Evolutionary conservation across 2,797 vertebrate species (phyloP).

Genomic region (Mareca penelope): DNA sequence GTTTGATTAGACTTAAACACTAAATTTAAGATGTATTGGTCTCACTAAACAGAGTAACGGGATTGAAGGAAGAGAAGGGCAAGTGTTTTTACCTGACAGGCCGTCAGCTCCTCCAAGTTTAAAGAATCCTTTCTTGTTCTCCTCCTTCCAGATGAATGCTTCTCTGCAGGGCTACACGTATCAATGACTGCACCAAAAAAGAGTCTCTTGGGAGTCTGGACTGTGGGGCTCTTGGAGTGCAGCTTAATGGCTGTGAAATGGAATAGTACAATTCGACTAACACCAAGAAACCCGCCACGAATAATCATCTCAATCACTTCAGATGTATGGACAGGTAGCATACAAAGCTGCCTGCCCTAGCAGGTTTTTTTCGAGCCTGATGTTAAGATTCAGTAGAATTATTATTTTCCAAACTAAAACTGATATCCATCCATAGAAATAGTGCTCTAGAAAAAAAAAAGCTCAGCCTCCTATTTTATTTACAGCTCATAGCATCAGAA

Average conservation of each 20-base stretch:
- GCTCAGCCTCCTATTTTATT: neutral
- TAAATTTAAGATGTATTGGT: neutral
- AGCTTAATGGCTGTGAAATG: constrained; percentile 34
- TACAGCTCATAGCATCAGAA: constrained; percentile 31
- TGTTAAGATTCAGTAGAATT: neutral
- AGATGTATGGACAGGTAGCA: neutral
- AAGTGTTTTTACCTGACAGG: constrained; percentile 82
- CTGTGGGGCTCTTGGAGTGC: constrained; percentile 40
- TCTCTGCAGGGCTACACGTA: constrained; percentile 46
- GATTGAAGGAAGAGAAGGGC: neutral
- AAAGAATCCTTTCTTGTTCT: constrained; percentile 64
- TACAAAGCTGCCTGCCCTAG: neutral
- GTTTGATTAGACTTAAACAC: neutral
- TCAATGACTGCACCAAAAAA: constrained; percentile 89
- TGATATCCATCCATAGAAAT: neutral
- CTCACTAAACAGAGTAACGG: neutral
- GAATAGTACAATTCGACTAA: neutral
- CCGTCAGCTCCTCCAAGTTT: constrained; percentile 63
- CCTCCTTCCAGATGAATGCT: constrained; percentile 38
- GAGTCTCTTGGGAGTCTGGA: constrained; percentile 87
- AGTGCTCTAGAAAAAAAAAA: neutral
- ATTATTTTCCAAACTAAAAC: neutral
- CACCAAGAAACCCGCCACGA: neutral
- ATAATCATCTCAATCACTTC: neutral
- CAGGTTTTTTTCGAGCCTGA: neutral